These are phyloP conservation scores for Phoeniculus purpureus DNA, from an alignment of 2,797 vertebrate species.

Conservation along the genomic window DNA sequence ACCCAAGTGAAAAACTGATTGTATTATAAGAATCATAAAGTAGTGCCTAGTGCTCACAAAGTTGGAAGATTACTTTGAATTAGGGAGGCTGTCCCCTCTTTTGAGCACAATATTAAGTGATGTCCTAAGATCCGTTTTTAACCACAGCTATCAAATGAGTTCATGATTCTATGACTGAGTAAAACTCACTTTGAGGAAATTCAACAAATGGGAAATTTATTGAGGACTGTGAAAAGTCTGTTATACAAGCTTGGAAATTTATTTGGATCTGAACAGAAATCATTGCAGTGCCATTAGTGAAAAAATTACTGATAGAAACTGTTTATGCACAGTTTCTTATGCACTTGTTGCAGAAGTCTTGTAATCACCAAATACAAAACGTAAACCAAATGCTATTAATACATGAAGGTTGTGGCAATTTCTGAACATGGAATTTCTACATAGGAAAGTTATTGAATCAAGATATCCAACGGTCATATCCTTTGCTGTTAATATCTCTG, in stretches of 20 bases:
- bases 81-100: fast-evolving
- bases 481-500: background rate
- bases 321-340: background rate
- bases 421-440: background rate
- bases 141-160: background rate
- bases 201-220: background rate
- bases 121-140: background rate
- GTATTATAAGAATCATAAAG: background rate
- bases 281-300: background rate
- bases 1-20: background rate
- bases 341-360: background rate
- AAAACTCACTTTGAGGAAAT: background rate
- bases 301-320: background rate
- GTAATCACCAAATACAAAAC: background rate
- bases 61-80: background rate
- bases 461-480: background rate
- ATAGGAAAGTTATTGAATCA: background rate
- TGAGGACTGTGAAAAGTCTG: background rate
- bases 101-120: background rate
- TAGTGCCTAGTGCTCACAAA: background rate
- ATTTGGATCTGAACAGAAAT: background rate
- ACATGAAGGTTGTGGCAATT: background rate
- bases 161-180: background rate
- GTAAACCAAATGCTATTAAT: background rate
- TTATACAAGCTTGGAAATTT: background rate